Conservation (phyloP, 2,888 invertebrate genomes). For the Patella pellucida region DNA sequence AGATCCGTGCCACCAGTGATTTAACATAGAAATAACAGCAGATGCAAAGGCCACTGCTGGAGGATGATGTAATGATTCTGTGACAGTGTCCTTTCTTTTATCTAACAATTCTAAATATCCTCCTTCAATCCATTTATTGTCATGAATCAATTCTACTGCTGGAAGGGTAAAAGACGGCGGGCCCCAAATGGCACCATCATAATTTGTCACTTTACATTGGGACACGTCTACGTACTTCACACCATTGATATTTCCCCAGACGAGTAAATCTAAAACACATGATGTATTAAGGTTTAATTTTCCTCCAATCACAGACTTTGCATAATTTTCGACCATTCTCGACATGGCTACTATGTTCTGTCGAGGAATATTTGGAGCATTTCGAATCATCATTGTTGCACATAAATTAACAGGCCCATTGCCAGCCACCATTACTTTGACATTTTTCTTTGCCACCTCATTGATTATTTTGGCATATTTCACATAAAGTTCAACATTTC, state of each 20-base stretch:
- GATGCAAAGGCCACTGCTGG: constrained; percentile 50
- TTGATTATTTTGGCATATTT: constrained; percentile 59
- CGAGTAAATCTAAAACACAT: constrained; percentile 63
- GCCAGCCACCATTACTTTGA: constrained; percentile 64
- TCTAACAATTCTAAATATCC: constrained; percentile 58
- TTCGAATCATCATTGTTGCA: constrained; percentile 58
- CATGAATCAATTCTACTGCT: constrained; percentile 62
- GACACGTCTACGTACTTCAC: constrained; percentile 49
- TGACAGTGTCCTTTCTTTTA: constrained; percentile 37
- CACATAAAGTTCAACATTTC: constrained; percentile 53
- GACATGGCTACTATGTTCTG: constrained; percentile 65
- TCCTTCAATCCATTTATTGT: constrained; percentile 64
- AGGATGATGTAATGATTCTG: constrained; percentile 45
- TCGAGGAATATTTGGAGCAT: constrained; percentile 58
- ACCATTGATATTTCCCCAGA: constrained; percentile 68
- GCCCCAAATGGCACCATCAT: constrained; percentile 68
- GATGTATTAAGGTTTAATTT: constrained; percentile 62
- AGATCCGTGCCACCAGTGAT: constrained; percentile 65
- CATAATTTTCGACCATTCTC: constrained; percentile 62
- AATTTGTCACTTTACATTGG: constrained; percentile 59
- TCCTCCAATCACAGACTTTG: constrained; percentile 63
- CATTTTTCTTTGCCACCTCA: constrained; percentile 53
- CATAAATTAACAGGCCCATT: constrained; percentile 66
- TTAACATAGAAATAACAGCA: constrained; percentile 54
- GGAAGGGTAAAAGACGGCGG: constrained; percentile 65